Evolutionary conservation across 2,888 invertebrate genomes (phyloP).

Genomic region (Lumbricus terrestris): DNA sequence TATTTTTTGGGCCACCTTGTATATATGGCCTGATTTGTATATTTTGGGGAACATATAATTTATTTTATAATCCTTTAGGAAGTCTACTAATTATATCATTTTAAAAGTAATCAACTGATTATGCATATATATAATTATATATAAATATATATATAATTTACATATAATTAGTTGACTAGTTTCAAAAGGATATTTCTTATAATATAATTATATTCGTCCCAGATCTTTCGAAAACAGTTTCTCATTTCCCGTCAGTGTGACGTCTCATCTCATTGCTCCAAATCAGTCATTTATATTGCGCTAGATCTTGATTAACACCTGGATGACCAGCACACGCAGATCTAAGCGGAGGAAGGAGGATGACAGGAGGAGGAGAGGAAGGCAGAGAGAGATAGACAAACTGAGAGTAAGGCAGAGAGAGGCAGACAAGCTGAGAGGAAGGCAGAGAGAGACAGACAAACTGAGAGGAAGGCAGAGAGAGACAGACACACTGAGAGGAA

Average conservation of each 20-base stretch:
- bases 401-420: neutral
- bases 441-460: neutral
- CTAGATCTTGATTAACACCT: neutral
- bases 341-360: too few species aligned
- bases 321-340: too few species aligned
- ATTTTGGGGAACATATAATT: neutral
- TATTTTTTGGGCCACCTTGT: too few species aligned
- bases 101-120: too few species aligned
- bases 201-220: too few species aligned
- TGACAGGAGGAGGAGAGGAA: neutral
- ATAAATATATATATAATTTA: too few species aligned
- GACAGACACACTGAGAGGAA: neutral
- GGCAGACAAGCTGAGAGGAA: neutral
- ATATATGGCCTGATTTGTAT: too few species aligned
- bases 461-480: neutral
- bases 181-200: neutral
- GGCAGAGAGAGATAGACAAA: neutral
- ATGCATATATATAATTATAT: too few species aligned
- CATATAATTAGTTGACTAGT: neutral
- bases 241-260: neutral
- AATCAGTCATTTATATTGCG: neutral
- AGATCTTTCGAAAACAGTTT: neutral
- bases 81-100: too few species aligned
- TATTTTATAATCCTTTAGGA: too few species aligned
- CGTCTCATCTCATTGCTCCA: neutral